Evolutionary conservation across 2,113 vertebrate genomes (phyloP), one percentile per base, ranked within the genome.

Genomic region (Oreochromis aureus): DNA sequence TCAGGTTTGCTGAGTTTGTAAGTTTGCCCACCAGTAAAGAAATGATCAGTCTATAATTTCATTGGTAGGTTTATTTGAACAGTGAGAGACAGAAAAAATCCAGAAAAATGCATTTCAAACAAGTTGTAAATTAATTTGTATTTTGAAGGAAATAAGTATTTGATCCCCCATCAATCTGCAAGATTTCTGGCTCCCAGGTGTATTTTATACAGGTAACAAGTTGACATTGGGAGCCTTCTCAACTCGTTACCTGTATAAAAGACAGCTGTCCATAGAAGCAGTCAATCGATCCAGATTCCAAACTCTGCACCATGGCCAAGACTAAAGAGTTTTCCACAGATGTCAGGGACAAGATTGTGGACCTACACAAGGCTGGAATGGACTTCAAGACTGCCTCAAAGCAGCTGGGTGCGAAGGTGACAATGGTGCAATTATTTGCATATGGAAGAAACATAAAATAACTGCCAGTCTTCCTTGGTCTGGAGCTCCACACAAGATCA

Each of bases 361-460:
- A 58, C 55, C 55, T 58, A 30, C 24, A 59, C 56, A 59, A 59
- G 56, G 13, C 56, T 59, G 56, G 4, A 59, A 1, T 59, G 24
- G 13, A 0, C 56, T 30, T 30, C 56, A 59, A 16, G 56, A 59
- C 56, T 27, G 27, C 27, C 27, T 27, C 27, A 3, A 58, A 58
- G 56, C 56, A 30, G 12, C 0, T 58, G 56, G 13, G 56, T 30
- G 0, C 0, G 24, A 58, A 58, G 1, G 55, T 58, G 24, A 15
- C 55, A 58, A 30, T 30, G 56, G 24, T 16, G 24, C 7, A 0
- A 59, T 59, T 16, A 59, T 59, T 59, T 0, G 4, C 56, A 59
- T 30, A 30, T 59, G 24, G 24, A 16, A 58, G 56, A 30, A 58
- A 15, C 56, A 30, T 9, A 58, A 30, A 58, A 58, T 58, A 58